phyloP scores from a whole-genome alignment of 2,797 vertebrate genomes.

The Gobionotothen gibberifrons region DNA sequence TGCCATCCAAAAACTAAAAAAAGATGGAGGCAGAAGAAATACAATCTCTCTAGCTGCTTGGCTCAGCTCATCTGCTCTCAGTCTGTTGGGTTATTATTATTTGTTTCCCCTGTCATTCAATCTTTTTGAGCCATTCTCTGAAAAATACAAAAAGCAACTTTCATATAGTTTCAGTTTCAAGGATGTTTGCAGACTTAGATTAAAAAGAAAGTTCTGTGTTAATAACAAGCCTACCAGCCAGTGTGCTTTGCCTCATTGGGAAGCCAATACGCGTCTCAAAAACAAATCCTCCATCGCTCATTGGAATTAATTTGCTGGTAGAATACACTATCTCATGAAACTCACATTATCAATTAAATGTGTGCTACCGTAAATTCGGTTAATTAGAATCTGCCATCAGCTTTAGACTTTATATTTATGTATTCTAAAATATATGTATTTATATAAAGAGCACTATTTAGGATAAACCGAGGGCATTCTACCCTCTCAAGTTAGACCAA shows the following conservation, averaged over 20 bases:
- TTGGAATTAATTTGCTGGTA: conserved; percentile 15
- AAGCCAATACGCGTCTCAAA: conserved; percentile 10
- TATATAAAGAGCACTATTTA: too few relatives aligned
- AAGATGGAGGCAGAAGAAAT: conserved; percentile 68
- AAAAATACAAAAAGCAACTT: conserved; percentile 45
- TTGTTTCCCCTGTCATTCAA: conserved; percentile 37
- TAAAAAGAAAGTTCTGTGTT: conserved; percentile 5
- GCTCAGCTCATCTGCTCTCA: conserved; percentile 50
- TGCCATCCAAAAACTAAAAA: conserved; percentile 91
- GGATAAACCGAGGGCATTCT: too few relatives aligned
- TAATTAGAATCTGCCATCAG: conserved; percentile 11
- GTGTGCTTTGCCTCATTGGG: background rate
- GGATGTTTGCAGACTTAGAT: conserved; percentile 27
- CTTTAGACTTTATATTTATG: background rate
- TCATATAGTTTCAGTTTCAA: conserved; percentile 39
- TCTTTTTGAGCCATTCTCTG: conserved; percentile 17
- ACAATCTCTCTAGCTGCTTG: conserved; percentile 60
- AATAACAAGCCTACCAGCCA: conserved; percentile 23
- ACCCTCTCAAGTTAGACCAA: too few relatives aligned
- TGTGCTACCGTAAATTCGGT: background rate
- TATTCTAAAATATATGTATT: background rate
- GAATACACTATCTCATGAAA: conserved; percentile 12
- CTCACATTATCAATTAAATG: background rate
- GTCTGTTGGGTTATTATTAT: conserved; percentile 55
- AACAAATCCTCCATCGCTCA: conserved; percentile 9